Percentiles rank a stretch among this genome's conserved stretches.
Evolutionary conservation across 1,140 invertebrate genomes (phyloP).

Genomic region (Magallana angulata): DNA sequence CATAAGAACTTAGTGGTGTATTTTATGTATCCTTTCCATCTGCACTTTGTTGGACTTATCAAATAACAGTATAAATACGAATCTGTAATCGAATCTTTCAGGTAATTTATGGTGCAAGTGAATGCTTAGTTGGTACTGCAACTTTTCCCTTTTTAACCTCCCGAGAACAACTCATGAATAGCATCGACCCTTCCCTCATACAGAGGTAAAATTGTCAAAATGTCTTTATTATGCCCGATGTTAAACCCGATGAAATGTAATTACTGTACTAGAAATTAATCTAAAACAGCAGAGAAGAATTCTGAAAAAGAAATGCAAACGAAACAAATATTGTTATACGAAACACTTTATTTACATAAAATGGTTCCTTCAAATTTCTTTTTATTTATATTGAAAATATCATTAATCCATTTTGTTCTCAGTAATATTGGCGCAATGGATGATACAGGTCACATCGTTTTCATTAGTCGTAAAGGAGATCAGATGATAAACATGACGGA

Average conservation of each 20-base stretch:
- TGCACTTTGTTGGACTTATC: no score
- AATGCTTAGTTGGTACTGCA: background rate
- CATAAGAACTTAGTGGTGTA: no score
- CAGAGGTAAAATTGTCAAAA: background rate
- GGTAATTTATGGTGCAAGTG: background rate
- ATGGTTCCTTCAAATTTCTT: no score
- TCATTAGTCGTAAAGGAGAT: background rate
- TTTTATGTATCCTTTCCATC: no score
- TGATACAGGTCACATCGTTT: background rate
- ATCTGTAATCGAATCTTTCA: background rate
- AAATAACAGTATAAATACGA: no score
- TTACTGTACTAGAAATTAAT: background rate
- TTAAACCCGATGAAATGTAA: background rate
- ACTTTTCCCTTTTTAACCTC: background rate
- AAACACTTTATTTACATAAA: no score
- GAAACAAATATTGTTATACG: no score
- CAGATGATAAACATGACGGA: background rate
- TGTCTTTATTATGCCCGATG: background rate
- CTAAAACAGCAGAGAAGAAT: no score
- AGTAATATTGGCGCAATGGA: background rate
- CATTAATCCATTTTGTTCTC: background rate
- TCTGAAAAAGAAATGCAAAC: no score
- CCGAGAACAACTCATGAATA: background rate
- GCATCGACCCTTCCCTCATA: background rate
- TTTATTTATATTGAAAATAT: no score